Conservation (phyloP, 2,113 vertebrate genomes). For the Macquaria ambigua region DNA sequence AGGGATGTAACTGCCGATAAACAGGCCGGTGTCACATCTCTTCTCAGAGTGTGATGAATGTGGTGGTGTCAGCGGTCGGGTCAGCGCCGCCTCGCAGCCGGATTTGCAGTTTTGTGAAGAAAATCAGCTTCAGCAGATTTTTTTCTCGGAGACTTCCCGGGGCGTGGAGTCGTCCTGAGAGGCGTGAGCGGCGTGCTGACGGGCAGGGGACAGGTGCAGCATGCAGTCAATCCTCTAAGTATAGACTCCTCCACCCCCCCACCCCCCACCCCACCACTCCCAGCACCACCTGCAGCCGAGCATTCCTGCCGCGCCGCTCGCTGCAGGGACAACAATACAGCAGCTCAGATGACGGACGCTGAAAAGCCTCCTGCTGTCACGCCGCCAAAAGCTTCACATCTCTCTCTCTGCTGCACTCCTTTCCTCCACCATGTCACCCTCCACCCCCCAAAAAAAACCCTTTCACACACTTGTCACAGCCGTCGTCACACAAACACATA, state of each 20-base stretch:
- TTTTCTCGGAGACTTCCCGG: background rate
- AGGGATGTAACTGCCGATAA: too few species aligned
- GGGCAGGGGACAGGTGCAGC: slow-evolving; percentile 65
- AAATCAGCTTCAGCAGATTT: slow-evolving; percentile 11
- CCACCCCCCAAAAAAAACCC: background rate
- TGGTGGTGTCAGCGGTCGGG: background rate
- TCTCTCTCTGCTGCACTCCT: background rate
- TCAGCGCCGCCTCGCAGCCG: background rate
- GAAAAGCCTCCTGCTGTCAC: slow-evolving; percentile 45
- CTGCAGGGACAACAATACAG: slow-evolving; percentile 53
- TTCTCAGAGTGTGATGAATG: too few species aligned
- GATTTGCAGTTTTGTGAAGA: background rate
- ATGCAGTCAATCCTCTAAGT: slow-evolving; percentile 65
- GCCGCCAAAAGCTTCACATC: background rate
- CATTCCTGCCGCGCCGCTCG: slow-evolving; percentile 57
- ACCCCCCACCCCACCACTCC: background rate
- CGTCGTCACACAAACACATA: background rate
- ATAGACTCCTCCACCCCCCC: slow-evolving; percentile 39
- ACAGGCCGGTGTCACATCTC: too few species aligned
- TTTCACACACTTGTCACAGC: background rate
- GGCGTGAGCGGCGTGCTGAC: slow-evolving; percentile 23
- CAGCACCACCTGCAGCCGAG: background rate
- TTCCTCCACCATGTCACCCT: background rate
- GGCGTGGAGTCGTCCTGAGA: background rate
- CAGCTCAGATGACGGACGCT: slow-evolving; percentile 51